These are phyloP conservation scores for Dusona sp. DNA, from an alignment of 2,888 invertebrate species.

Conservation along the genomic window DNA sequence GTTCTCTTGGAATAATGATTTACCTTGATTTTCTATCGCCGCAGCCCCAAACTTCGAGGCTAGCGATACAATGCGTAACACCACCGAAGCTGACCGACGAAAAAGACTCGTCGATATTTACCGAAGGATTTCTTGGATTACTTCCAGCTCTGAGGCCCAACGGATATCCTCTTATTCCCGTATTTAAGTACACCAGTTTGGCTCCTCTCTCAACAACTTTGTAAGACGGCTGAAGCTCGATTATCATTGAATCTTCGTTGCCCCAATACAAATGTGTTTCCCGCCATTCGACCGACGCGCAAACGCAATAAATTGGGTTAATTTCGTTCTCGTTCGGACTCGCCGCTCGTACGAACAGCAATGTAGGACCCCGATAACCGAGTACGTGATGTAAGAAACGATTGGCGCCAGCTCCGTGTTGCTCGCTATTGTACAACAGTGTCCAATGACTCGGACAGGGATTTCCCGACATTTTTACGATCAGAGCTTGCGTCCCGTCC, in stretches of 20 bases:
- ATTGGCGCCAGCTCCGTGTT: conserved; percentile 95
- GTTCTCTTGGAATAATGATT: background rate
- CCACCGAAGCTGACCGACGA: conserved; percentile 81
- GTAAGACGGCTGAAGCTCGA: conserved; percentile 91
- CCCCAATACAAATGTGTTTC: conserved; percentile 95
- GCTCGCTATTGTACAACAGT: conserved; percentile 92
- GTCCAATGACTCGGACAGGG: conserved; percentile 91
- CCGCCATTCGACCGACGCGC: conserved; percentile 93
- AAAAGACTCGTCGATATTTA: conserved; percentile 88
- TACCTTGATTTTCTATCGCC: conserved; percentile 89
- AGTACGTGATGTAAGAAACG: conserved; percentile 95
- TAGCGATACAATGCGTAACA: conserved; percentile 85
- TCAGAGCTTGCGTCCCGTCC: conserved; percentile 77
- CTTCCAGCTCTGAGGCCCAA: conserved; percentile 93
- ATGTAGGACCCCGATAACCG: conserved; percentile 88
- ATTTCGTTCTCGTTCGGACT: conserved; percentile 83
- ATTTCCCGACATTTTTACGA: conserved; percentile 81
- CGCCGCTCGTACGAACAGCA: conserved; percentile 86
- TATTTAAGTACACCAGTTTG: conserved; percentile 94
- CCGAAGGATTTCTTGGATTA: conserved; percentile 91
- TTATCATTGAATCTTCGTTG: conserved; percentile 90
- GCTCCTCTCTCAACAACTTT: conserved; percentile 87
- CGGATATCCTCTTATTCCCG: conserved; percentile 93
- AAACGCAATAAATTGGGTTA: conserved; percentile 90
- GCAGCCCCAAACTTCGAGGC: conserved; percentile 93